Percentiles rank a stretch among this genome's conserved stretches.
Evolutionary conservation across 1,140 invertebrate genomes (phyloP).

Genomic region (Periplaneta americana): DNA sequence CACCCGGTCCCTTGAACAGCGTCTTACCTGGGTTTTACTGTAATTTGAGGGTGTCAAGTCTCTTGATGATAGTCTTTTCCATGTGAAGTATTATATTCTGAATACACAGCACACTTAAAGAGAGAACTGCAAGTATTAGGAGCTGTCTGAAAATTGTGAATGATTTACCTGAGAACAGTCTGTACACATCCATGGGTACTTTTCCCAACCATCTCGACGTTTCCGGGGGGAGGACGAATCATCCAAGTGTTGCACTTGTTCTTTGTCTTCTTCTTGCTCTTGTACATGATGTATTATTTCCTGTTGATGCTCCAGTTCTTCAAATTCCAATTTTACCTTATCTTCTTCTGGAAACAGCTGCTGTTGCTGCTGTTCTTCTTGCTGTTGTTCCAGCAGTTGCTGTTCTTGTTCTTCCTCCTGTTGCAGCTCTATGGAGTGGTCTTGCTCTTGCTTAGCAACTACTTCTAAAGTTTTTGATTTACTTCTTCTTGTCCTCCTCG

Average conservation of each 20-base stretch:
- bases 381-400: neutral
- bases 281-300: neutral
- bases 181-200: conserved; percentile 19
- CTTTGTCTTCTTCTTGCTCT: neutral
- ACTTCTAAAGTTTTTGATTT: neutral
- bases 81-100: too few species aligned
- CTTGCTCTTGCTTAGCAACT: neutral
- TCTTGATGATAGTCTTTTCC: too few species aligned
- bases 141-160: too few species aligned
- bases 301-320: neutral
- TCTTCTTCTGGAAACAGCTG: too few species aligned
- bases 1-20: too few species aligned
- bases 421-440: neutral
- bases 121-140: too few species aligned
- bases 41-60: too few species aligned
- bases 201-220: conserved; percentile 18
- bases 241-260: neutral
- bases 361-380: neutral
- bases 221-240: conserved; percentile 8
- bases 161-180: conserved; percentile 16
- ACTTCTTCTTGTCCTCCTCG: neutral
- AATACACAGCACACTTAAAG: too few species aligned
- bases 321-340: neutral
- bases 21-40: too few species aligned
- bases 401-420: neutral